Percentiles rank a stretch among this genome's conserved stretches.
Evolutionary conservation across 2,113 vertebrate genomes (phyloP).

Genomic region (Elachura formosa): DNA sequence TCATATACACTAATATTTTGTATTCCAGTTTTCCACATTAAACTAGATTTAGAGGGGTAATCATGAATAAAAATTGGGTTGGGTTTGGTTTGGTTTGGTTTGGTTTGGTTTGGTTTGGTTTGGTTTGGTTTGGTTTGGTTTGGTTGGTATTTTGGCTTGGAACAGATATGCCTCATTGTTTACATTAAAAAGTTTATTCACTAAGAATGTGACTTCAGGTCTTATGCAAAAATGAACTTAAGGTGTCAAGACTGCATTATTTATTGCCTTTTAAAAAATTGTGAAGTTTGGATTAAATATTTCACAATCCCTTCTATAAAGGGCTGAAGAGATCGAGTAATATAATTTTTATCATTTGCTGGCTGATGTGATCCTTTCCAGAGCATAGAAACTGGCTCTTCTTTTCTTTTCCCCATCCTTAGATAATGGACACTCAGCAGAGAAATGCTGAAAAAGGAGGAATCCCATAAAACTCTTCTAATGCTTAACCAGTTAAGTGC

Average conservation of each 20-base stretch:
- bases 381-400: background rate
- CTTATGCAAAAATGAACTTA: background rate
- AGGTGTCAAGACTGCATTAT: background rate
- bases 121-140: background rate
- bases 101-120: too few species aligned
- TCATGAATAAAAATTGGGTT: background rate
- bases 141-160: background rate
- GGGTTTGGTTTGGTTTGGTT: too few species aligned
- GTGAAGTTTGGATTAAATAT: background rate
- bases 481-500: background rate
- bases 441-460: background rate
- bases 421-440: background rate
- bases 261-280: background rate
- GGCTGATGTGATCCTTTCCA: background rate
- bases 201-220: background rate
- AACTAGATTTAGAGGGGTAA: background rate
- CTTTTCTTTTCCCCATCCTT: background rate
- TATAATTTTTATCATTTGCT: background rate
- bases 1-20: background rate
- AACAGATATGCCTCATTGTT: background rate
- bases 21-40: background rate
- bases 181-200: background rate
- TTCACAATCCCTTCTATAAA: background rate
- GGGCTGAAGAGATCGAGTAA: background rate
- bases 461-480: accelerated